These are phyloP conservation scores for Aleiodes sp. DNA, from an alignment of 1,140 invertebrate genomes.

Conservation along the genomic window DNA sequence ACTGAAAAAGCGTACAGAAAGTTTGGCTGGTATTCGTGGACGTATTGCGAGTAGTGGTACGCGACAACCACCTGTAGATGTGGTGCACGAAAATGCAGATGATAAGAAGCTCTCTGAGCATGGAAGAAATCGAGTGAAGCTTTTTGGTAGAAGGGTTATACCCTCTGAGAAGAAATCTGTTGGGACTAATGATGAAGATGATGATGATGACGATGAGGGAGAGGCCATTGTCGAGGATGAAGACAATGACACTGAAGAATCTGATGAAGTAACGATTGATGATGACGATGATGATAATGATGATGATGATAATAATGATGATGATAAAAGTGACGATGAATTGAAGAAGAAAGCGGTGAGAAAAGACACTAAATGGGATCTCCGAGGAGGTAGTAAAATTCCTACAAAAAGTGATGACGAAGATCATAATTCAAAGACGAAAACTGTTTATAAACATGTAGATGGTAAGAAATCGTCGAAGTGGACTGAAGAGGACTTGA, in stretches of 20 bases:
- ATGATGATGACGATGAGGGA: slow-evolving; percentile 24
- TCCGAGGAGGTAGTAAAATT: neutral
- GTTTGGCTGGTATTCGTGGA: slow-evolving; percentile 24
- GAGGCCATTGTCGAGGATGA: slow-evolving; percentile 10
- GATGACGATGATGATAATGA: slow-evolving; percentile 24
- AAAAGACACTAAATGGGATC: slow-evolving; percentile 14
- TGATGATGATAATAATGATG: slow-evolving; percentile 31
- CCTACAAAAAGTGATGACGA: neutral
- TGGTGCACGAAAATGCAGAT: too few species aligned
- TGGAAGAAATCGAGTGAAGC: slow-evolving; percentile 21
- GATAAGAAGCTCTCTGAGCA: neutral
- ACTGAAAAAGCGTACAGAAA: neutral
- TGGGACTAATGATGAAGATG: slow-evolving; percentile 15
- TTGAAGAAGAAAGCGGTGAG: slow-evolving; percentile 22
- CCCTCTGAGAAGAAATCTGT: neutral
- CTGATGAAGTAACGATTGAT: slow-evolving; percentile 21
- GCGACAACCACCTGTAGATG: slow-evolving; percentile 51
- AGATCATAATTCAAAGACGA: slow-evolving; percentile 7
- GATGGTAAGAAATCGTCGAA: neutral
- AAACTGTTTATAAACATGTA: slow-evolving; percentile 19
- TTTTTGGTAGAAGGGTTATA: neutral
- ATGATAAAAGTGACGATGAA: slow-evolving; percentile 37
- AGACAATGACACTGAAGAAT: slow-evolving; percentile 24
- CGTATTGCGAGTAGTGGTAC: slow-evolving; percentile 43
- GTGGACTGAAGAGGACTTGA: neutral